Conservation (phyloP, 2,888 invertebrate genomes). For the Aquatica leii region DNA sequence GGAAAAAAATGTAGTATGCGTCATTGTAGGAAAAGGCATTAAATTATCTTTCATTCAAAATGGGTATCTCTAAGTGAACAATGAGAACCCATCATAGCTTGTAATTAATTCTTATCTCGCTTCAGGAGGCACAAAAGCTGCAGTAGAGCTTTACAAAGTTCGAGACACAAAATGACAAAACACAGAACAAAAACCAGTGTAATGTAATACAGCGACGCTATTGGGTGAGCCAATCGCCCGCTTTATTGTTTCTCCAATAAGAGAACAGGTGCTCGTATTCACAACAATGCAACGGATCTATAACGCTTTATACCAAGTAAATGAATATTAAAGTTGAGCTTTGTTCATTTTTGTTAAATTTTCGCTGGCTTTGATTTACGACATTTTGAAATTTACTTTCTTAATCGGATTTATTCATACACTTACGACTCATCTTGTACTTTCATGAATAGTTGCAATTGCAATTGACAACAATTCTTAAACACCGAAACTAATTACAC, state of each 20-base stretch:
- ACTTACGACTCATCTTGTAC: too few species aligned
- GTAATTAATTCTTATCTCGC: conserved; percentile 65
- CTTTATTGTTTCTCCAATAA: conserved; percentile 58
- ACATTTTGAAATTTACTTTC: neutral
- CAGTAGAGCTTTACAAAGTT: conserved; percentile 59
- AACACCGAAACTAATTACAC: too few species aligned
- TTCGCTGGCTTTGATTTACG: conserved; percentile 2
- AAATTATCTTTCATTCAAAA: conserved; percentile 59
- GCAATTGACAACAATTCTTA: too few species aligned
- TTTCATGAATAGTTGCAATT: too few species aligned
- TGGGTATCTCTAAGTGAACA: conserved; percentile 58
- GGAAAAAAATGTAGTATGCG: conserved; percentile 15
- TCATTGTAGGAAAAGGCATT: conserved; percentile 49
- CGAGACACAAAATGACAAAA: conserved; percentile 61
- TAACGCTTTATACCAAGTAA: conserved; percentile 45
- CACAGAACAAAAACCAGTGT: conserved; percentile 59
- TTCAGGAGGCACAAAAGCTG: conserved; percentile 59
- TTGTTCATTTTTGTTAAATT: conserved; percentile 17
- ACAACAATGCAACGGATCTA: conserved; percentile 46
- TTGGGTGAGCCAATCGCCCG: conserved; percentile 59
- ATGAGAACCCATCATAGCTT: conserved; percentile 58
- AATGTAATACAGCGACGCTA: conserved; percentile 59
- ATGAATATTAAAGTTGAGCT: conserved; percentile 39
- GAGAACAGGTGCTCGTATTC: conserved; percentile 55
- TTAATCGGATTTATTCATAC: too few species aligned